Percentiles rank a stretch among this genome's conserved stretches.
Evolutionary conservation across 2,797 vertebrate species (phyloP).

Genomic region (Cetoscarus ocellatus): DNA sequence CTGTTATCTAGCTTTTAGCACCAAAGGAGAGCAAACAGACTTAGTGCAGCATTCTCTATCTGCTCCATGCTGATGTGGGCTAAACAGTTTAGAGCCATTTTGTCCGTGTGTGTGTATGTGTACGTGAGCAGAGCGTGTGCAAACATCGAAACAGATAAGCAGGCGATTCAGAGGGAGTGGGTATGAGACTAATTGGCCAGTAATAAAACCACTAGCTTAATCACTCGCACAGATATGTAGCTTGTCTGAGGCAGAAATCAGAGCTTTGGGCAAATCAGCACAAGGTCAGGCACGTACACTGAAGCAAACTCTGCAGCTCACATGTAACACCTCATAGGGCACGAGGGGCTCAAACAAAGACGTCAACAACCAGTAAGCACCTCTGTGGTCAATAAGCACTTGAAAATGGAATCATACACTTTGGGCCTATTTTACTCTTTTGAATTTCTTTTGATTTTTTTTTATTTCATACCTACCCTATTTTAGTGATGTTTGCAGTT

Average conservation of each 20-base stretch:
- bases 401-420: too few species aligned
- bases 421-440: too few species aligned
- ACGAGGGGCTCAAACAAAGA: too few species aligned
- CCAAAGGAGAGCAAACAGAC: conserved; percentile 74
- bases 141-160: conserved; percentile 76
- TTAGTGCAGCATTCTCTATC: conserved; percentile 64
- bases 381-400: too few species aligned
- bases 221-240: conserved; percentile 60
- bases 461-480: too few species aligned
- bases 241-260: conserved; percentile 58
- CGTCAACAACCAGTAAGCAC: too few species aligned
- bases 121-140: conserved; percentile 65
- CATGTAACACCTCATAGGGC: not conserved
- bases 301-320: conserved; percentile 12
- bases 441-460: too few species aligned
- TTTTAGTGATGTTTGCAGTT: too few species aligned
- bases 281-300: conserved; percentile 63
- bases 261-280: conserved; percentile 34
- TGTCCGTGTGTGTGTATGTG: conserved; percentile 26
- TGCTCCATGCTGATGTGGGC: conserved; percentile 60
- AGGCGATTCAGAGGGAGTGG: conserved; percentile 50
- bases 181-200: conserved; percentile 69
- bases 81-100: conserved; percentile 24
- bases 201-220: conserved; percentile 73
- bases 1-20: conserved; percentile 71